Conservation (phyloP, 1,140 invertebrate species). For the Gryllus bimaculatus region DNA sequence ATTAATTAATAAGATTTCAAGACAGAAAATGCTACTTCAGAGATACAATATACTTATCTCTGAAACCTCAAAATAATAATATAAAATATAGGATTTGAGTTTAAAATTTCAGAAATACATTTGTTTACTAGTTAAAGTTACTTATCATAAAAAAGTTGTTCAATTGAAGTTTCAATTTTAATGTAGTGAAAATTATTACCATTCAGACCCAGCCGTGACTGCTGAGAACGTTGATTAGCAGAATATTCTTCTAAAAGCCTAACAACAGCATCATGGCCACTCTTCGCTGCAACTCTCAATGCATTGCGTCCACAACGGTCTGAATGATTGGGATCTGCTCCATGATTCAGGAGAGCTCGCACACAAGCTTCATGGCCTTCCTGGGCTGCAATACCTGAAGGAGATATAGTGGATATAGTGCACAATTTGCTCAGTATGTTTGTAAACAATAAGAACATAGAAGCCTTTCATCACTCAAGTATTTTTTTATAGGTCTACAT, state of each 20-base stretch:
- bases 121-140: not conserved
- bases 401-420: too few species aligned
- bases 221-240: slow-evolving; percentile 27
- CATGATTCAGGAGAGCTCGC: slow-evolving; percentile 70
- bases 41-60: not conserved
- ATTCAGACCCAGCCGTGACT: slow-evolving; percentile 28
- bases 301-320: slow-evolving; percentile 82
- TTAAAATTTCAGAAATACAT: not conserved
- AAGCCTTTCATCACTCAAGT: too few species aligned
- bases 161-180: not conserved
- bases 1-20: too few species aligned
- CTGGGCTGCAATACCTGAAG: slow-evolving; percentile 45
- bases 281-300: slow-evolving; percentile 65
- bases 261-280: slow-evolving; percentile 61
- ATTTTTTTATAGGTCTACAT: too few species aligned
- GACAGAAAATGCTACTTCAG: not conserved
- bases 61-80: not conserved
- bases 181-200: slow-evolving; percentile 22
- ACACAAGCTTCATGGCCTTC: slow-evolving; percentile 85
- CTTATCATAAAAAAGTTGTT: not conserved
- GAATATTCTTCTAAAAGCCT: slow-evolving; percentile 51
- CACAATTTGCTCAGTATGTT: too few species aligned
- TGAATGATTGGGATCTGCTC: slow-evolving; percentile 84
- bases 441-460: too few species aligned
- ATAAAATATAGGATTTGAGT: not conserved